A percentile compares a stretch with the other conserved stretches of the same genome.
These are phyloP conservation scores for Crypturellus tataupa DNA, from an alignment of 2,797 vertebrate species.

Conservation along the genomic window DNA sequence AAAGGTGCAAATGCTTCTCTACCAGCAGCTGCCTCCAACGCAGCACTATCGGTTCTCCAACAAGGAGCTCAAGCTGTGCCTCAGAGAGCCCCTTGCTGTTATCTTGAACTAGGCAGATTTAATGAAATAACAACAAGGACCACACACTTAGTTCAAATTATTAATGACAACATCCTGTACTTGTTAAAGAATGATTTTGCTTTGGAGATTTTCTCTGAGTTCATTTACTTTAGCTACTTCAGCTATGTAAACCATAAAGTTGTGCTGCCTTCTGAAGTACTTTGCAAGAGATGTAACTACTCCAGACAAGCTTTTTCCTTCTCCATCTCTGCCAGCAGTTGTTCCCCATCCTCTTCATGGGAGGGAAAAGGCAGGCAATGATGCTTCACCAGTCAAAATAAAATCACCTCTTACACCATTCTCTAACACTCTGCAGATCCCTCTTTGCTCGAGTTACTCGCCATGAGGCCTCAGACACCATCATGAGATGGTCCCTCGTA, in stretches of 20 bases:
- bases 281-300: neutral
- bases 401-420: neutral
- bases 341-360: neutral
- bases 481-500: neutral
- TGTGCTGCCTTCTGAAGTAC: neutral
- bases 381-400: neutral
- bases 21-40: slow-evolving; percentile 12
- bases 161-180: slow-evolving; percentile 6
- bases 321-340: neutral
- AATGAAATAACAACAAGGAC: slow-evolving; percentile 1
- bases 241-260: neutral
- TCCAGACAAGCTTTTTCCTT: neutral
- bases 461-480: neutral
- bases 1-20: neutral
- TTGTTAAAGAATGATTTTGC: neutral
- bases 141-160: slow-evolving; percentile 27
- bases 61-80: slow-evolving; percentile 16
- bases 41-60: slow-evolving; percentile 21
- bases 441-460: neutral
- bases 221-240: neutral
- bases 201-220: neutral
- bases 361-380: neutral
- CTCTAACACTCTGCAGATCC: neutral
- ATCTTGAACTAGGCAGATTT: neutral
- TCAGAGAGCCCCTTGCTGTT: slow-evolving; percentile 34